Conservation (phyloP, 2,797 vertebrate genomes). For the Anabacerthia variegaticeps region DNA sequence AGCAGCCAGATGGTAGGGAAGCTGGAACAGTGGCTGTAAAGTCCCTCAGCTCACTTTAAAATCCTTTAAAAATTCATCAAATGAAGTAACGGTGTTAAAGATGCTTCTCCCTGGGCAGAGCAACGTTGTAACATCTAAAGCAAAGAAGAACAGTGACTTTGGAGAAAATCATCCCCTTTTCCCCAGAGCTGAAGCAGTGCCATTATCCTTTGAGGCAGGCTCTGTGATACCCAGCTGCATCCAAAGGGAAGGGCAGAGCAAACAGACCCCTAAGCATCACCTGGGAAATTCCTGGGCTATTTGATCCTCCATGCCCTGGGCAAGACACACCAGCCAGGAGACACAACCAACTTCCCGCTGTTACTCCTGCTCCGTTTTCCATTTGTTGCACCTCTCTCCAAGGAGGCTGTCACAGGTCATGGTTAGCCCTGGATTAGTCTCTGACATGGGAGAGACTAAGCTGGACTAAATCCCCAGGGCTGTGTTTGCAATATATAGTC, state of each 20-base stretch:
- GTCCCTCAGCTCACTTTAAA: neutral
- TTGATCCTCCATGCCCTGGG: neutral
- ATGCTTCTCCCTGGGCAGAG: neutral
- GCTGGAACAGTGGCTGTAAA: neutral
- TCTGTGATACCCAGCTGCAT: neutral
- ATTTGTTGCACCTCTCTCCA: neutral
- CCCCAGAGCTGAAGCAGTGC: neutral
- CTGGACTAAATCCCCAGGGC: neutral
- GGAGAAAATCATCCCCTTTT: neutral
- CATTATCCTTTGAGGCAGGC: neutral
- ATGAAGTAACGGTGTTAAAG: neutral
- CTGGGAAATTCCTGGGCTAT: neutral
- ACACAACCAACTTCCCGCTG: neutral
- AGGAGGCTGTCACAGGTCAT: neutral
- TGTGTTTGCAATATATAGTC: neutral
- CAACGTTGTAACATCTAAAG: neutral
- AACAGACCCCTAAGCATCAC: neutral
- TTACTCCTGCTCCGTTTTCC: neutral
- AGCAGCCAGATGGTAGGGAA: neutral
- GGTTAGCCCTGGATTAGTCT: neutral
- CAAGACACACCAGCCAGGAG: neutral
- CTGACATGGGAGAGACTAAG: neutral
- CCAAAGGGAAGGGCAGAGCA: neutral
- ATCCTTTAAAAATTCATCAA: slow-evolving; percentile 24
- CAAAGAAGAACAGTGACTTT: neutral